Conservation (phyloP, 2,888 invertebrate species). For the Sialis lutaria region DNA sequence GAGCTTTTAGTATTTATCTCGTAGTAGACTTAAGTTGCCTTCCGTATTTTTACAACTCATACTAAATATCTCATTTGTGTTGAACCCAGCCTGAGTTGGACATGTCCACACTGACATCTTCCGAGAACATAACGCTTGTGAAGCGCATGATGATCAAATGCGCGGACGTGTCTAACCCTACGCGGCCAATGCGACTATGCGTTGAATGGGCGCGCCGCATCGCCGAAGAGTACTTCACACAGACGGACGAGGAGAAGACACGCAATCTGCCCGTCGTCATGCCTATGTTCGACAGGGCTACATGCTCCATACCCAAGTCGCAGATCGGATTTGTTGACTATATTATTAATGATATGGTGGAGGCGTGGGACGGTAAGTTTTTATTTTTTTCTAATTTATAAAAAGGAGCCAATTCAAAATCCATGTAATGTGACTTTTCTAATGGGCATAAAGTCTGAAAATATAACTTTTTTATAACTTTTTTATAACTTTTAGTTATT, state of each 20-base stretch:
- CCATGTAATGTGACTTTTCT: no score
- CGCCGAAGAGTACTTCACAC: conserved; percentile 93
- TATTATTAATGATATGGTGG: conserved; percentile 96
- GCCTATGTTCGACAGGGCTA: conserved; percentile 92
- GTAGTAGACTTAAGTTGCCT: no score
- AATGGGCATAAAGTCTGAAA: no score
- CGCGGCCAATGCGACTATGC: conserved; percentile 65
- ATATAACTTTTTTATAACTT: no score
- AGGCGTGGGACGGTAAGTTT: conserved; percentile 80
- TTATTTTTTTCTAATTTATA: conserved; percentile 1
- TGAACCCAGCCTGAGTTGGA: not conserved
- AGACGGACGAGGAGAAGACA: conserved; percentile 92
- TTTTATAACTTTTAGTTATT: no score
- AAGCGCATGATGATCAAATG: conserved; percentile 97
- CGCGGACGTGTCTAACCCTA: conserved; percentile 95
- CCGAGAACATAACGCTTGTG: conserved; percentile 72
- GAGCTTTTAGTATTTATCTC: no score
- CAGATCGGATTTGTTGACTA: conserved; percentile 96
- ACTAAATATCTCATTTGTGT: no score
- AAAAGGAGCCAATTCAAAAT: not conserved
- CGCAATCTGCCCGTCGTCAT: conserved; percentile 86
- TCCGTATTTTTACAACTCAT: no score
- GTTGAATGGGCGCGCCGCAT: conserved; percentile 92
- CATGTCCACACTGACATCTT: conserved; percentile 30
- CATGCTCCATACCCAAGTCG: conserved; percentile 93